Conservation (phyloP, 2,888 invertebrate genomes). For the Folsomia candida region DNA sequence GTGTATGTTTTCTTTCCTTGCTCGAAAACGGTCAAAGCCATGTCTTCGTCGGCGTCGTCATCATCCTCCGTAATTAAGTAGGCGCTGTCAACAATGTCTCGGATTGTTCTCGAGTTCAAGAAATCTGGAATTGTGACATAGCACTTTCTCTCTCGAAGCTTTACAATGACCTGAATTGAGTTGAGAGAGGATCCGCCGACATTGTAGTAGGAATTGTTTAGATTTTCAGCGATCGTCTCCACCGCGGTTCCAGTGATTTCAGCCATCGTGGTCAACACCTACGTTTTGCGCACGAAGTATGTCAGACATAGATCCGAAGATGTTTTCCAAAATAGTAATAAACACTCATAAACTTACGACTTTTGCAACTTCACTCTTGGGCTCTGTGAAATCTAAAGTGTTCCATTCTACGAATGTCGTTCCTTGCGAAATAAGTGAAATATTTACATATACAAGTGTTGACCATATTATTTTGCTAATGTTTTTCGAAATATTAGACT, state of each 20-base stretch:
- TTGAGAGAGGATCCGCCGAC: constrained; percentile 84
- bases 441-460: not conserved
- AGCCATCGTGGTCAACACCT: constrained; percentile 72
- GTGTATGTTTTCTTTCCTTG: constrained; percentile 53
- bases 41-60: constrained; percentile 40
- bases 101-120: constrained; percentile 68
- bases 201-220: constrained; percentile 74
- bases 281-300: too few relatives aligned
- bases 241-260: constrained; percentile 62
- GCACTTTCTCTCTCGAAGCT: constrained; percentile 72
- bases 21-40: not conserved
- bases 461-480: too few relatives aligned
- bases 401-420: constrained; percentile 57
- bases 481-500: not conserved
- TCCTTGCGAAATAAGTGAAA: not conserved
- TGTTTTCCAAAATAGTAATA: too few relatives aligned
- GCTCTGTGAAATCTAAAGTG: constrained; percentile 63
- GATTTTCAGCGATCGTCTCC: constrained; percentile 61
- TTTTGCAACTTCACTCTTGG: constrained; percentile 60
- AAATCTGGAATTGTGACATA: constrained; percentile 74
- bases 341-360: too few relatives aligned
- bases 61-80: constrained; percentile 29
- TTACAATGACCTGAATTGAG: constrained; percentile 76
- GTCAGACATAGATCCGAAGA: too few relatives aligned
- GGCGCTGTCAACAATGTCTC: constrained; percentile 67